phyloP scores from a whole-genome alignment of 30 jellyfish, hydroid and myxozoan genomes.

The Aurelia coerulea region DNA sequence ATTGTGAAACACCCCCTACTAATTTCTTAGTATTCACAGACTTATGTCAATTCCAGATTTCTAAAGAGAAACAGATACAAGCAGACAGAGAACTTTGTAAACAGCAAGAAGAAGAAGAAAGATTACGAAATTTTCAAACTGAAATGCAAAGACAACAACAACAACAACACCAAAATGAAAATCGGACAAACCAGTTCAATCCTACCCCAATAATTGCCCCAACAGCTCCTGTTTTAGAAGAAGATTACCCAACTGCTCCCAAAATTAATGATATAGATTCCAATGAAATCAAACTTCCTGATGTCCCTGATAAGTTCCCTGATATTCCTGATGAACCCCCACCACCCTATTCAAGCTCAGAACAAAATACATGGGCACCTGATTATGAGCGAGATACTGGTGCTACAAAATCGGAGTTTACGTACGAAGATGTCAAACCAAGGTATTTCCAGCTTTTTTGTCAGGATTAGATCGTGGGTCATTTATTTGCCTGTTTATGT shows the following conservation, averaged over 20 bases:
- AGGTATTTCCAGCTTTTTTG: not conserved
- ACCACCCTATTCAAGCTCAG: constrained; percentile 52
- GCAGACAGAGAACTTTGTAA: constrained; percentile 3
- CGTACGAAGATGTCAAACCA: no score
- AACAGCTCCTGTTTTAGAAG: constrained; percentile 50
- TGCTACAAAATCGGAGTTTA: no score
- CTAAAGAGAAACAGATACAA: no score
- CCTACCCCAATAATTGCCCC: constrained; percentile 19
- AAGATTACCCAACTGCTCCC: constrained; percentile 65
- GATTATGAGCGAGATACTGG: no score
- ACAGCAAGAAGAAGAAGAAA: constrained; percentile 47
- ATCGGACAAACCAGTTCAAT: no score
- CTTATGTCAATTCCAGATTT: no score
- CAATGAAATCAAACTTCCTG: not conserved
- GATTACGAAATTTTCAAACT: constrained; percentile 37
- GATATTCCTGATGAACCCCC: constrained; percentile 46
- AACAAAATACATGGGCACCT: not conserved
- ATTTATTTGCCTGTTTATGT: not conserved
- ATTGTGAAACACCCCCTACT: no score
- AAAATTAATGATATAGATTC: not conserved
- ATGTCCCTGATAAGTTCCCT: not conserved
- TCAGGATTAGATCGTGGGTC: not conserved
- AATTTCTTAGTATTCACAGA: no score
- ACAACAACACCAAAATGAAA: not conserved
- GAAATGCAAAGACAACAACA: constrained; percentile 19